Conservation (phyloP, 2,888 invertebrate genomes). For the Morpho helenor region DNA sequence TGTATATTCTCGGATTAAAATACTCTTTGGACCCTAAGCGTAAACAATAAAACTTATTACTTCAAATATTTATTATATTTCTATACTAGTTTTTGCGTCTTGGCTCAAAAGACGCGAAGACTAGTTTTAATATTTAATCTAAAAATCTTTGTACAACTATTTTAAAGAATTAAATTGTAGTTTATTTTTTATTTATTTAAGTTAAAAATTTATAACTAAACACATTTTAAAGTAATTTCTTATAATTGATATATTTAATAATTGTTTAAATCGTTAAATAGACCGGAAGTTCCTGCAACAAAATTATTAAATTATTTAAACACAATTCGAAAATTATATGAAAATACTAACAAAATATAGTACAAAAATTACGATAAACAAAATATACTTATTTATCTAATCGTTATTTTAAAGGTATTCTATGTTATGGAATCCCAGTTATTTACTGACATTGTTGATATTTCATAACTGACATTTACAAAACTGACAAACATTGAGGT, state of each 20-base stretch:
- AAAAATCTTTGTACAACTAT: slow-evolving; percentile 2
- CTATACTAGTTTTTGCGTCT: slow-evolving; percentile 54
- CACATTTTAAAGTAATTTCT: no score
- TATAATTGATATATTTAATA: no score
- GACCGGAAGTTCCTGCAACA: slow-evolving; percentile 18
- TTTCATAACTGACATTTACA: no score
- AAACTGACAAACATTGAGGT: no score
- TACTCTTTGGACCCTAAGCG: slow-evolving; percentile 25
- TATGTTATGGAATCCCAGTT: no score
- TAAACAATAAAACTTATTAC: slow-evolving; percentile 7
- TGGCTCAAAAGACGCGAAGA: slow-evolving; percentile 66
- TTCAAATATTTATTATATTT: not conserved
- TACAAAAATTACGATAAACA: no score
- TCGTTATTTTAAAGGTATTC: no score
- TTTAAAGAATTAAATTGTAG: no score
- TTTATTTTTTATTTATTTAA: no score
- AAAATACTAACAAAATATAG: not conserved
- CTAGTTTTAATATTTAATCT: slow-evolving; percentile 33
- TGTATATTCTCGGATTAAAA: slow-evolving; percentile 7
- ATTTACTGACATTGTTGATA: no score
- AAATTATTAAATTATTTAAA: not conserved
- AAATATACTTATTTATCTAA: no score
- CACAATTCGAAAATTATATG: not conserved
- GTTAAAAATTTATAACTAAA: no score
- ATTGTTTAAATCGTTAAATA: slow-evolving; percentile 2